Percentiles rank a stretch among this genome's conserved stretches.
Conservation (phyloP, 2,113 vertebrate species). For the Bucco capensis region DNA sequence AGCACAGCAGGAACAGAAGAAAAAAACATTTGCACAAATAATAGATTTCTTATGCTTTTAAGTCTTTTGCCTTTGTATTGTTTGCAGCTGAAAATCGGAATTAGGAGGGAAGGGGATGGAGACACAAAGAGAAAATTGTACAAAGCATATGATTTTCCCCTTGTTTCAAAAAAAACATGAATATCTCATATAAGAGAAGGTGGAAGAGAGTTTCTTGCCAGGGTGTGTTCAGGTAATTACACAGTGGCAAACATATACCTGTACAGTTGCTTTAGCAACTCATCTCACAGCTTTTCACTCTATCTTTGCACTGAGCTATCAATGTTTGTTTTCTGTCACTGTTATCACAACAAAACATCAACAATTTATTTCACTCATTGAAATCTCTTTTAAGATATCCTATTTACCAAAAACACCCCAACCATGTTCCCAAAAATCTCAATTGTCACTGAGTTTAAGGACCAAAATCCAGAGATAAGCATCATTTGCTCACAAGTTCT, state of each 20-base stretch:
- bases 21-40: rapidly evolving
- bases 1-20: neutral
- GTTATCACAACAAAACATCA: neutral
- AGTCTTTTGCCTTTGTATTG: neutral
- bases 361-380: neutral
- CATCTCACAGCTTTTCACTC: neutral
- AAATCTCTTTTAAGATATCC: neutral
- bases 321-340: neutral
- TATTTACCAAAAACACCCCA: neutral
- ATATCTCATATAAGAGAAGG: neutral
- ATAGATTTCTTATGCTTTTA: neutral
- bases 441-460: rapidly evolving
- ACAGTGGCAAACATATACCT: rapidly evolving
- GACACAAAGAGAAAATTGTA: neutral
- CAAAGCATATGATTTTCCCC: neutral
- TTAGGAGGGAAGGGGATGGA: neutral
- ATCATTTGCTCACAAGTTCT: neutral
- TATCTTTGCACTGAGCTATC: neutral
- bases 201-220: neutral
- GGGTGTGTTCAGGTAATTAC: neutral
- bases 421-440: neutral
- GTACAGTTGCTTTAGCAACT: neutral
- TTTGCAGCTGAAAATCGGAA: neutral
- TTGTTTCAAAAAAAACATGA: neutral
- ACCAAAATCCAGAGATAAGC: neutral